Conservation (phyloP, 2,113 vertebrate genomes). For the Cariama cristata region DNA sequence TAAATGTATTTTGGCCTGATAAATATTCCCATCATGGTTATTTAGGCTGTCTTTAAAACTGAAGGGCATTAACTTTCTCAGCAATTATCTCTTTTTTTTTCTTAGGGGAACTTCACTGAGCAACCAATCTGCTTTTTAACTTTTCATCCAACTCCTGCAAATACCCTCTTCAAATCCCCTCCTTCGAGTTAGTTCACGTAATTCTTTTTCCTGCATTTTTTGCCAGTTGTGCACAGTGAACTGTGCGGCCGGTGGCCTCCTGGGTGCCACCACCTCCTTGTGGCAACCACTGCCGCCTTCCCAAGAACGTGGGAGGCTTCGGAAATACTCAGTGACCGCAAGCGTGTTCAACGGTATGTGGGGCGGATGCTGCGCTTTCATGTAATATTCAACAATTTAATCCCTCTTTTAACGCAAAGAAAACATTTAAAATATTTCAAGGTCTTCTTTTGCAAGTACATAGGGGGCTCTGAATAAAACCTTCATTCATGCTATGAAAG, state of each 20-base stretch:
- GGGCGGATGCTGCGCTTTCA: not conserved
- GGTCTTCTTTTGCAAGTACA: conserved; percentile 15
- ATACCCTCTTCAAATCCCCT: not conserved
- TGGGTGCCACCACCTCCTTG: not conserved
- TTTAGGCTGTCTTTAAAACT: not conserved
- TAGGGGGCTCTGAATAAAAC: conserved; percentile 53
- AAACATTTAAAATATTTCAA: conserved; percentile 44
- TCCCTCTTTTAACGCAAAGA: conserved; percentile 33
- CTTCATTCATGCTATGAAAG: conserved; percentile 35
- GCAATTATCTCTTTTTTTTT: not conserved
- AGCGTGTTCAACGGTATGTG: not conserved
- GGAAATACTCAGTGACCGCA: not conserved
- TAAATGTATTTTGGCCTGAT: not conserved
- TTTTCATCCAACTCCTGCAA: no score
- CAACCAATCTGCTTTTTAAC: not conserved
- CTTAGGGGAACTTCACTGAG: not conserved
- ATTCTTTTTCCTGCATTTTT: not conserved
- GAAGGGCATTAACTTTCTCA: not conserved
- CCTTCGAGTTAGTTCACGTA: fast-evolving
- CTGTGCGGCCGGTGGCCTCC: not conserved
- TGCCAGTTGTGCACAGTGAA: not conserved
- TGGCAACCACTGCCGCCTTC: not conserved
- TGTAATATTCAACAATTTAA: conserved; percentile 41
- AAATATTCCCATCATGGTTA: not conserved
- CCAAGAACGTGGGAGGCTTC: not conserved